Percentiles rank a stretch among this genome's conserved stretches.
Conservation (phyloP, 1,140 invertebrate genomes). For the Heliothis virescens region DNA sequence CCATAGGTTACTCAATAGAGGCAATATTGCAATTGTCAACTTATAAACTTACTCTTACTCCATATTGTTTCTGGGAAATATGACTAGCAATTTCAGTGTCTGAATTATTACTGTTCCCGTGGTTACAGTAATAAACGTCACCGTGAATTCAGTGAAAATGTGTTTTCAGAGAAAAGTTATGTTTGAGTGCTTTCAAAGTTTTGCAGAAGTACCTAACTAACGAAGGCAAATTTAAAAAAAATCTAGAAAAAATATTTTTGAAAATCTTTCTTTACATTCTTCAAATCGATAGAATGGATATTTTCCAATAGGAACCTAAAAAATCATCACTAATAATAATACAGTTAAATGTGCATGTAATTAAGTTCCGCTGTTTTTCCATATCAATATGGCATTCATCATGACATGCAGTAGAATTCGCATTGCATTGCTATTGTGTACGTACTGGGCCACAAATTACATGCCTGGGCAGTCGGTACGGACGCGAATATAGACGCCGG, state of each 20-base stretch:
- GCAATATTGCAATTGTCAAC: not conserved
- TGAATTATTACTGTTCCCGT: not conserved
- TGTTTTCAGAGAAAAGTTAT: not conserved
- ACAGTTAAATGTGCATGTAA: not conserved
- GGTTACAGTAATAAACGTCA: not conserved
- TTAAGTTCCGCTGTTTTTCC: not conserved
- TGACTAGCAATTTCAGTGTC: not conserved
- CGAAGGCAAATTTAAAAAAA: too few relatives aligned
- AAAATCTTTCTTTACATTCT: too few relatives aligned
- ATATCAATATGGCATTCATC: not conserved
- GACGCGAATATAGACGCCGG: not conserved
- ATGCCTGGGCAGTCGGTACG: not conserved
- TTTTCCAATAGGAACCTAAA: too few relatives aligned
- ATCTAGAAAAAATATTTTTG: too few relatives aligned
- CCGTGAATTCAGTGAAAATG: not conserved
- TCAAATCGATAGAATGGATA: too few relatives aligned
- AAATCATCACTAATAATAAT: too few relatives aligned
- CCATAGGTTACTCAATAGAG: not conserved
- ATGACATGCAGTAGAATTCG: conserved; percentile 2
- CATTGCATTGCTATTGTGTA: conserved; percentile 17
- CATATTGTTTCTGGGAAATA: not conserved
- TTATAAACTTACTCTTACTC: not conserved
- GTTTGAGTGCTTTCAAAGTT: too few relatives aligned
- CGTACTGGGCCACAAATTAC: conserved; percentile 28
- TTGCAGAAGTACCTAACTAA: too few relatives aligned